Base-by-base conservation (phyloP, 2,797 vertebrate species). In the Eremophila alpestris region DNA sequence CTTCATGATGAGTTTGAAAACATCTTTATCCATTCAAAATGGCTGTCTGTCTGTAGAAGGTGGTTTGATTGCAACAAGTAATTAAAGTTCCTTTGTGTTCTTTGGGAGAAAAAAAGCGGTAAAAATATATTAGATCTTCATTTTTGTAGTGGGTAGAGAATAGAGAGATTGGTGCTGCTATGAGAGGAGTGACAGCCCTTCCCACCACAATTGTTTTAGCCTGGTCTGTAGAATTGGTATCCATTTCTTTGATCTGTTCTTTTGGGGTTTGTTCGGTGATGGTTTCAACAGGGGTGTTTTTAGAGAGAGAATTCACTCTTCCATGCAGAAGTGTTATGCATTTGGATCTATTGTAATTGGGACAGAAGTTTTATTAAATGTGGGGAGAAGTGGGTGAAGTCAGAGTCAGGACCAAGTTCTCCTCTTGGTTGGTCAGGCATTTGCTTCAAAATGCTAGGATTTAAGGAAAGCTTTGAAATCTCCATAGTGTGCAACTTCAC, bases 251-350 rank as follows among this genome's bases (percentile, higher is more conserved):
- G 24, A 20, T 75, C 24, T 89, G 4, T 59, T 40, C 41, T 21
- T 32, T 54, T 45, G 40, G 23, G 7, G 5, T 52, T 82, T 63
- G 45, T 76, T 93, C 43, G 43, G 24, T 49, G 54, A 7, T 46
- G 19, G 18, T 89, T 94, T 93, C 70, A 43, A 16, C 8, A 24
- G 19, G 16, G 14, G 1, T 74, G 3, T 16, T 71, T 82, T 52
- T 60, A 73, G 55, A 73, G 56, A 83, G 52, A 43, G 0, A 9
- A 30, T 63, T 87, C 13, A 9, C 36, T 8, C 2, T 9, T 16
- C 8, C 46, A 0, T 36, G 13, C 13, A 48, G 34, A 88, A 36
- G 36, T 11, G 17, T 60, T 84, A 11, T 0, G 9, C 1, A 3
- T 83, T 64, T 79, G 43, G 36, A 58, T 29, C 52, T 63, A 4